Base-by-base conservation (phyloP, 2,888 invertebrate genomes). In the Torymus texanus region DNA sequence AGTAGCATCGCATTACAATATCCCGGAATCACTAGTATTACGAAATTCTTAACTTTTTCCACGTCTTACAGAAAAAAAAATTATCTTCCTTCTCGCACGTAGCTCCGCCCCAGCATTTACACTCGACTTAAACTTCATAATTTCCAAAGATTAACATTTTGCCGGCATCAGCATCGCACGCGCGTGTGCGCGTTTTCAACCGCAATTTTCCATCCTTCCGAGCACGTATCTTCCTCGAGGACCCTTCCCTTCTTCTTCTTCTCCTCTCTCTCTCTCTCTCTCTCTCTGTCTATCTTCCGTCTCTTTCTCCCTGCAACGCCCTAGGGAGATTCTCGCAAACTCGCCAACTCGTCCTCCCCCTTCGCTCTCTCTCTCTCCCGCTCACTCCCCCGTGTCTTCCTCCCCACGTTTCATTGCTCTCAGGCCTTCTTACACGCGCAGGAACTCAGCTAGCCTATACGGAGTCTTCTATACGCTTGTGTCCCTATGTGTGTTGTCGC, bases 301-400 rank as follows among this genome's bases (percentile, higher is more conserved):
- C 18, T 18, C 50, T n/a, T 61, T 58, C 77, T 61, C 50, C 16
- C 50, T 66, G 56, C 55, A 80, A 80, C 74, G 77, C 80, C 80
- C 78, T 41, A 75, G 80, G 80, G 80, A 78, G 74, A 80, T 75
- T 78, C 78, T 77, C 74, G 79, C 79, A 72, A 80, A 80, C 76
- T 80, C 76, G 76, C 68, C 80, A 62, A 67, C 72, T 72, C 67
- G 56, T 11, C 55, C 61, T 10, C 58, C 24, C 41, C 56, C 41
- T 21, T 16, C 50, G 55, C 16, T 21, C 55, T 14, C 50, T 16
- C 8, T 18, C 21, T 55, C n/a, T 51, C 56, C 55, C 61, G 8
- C 56, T 50, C 21, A 50, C 41, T 24, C 29, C 56, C 55, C 29
- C n/a, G 41, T 18, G 29, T 16, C 12, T 18, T n/a, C 50, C n/a